Base-by-base conservation (phyloP, 2,113 vertebrate species). In the Zingel zingel region DNA sequence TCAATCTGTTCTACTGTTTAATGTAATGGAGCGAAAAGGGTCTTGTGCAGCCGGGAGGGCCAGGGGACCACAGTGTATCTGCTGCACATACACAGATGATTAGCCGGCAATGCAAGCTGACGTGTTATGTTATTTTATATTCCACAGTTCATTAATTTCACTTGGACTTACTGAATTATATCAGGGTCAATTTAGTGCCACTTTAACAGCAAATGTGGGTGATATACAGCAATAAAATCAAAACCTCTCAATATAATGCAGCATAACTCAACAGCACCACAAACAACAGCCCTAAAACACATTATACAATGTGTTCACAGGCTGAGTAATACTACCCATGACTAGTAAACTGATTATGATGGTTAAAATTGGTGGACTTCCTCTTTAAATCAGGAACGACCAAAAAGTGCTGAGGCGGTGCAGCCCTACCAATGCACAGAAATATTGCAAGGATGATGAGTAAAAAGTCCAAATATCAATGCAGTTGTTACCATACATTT, bases 1-100 rank as follows among this genome's bases (percentile, higher is more conserved):
- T 67, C 68, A 57, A 84, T 89, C 61, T 82, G 51, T 43, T 48
- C 67, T 65, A 23, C 65, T 69, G 57, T 65, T 88, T 54, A 14
- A 30, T 77, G 51, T 59, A 6, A 74, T 12, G 25, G 48, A 82
- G 76, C 15, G 11, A 47, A 25, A 48, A 43, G 23, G 14, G 45
- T 63, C 64, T 19, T 27, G 54, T 50, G 53, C 59, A 67, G 79
- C 72, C n/a, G 59, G 56, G 39, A 39, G 54, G 54, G 48, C 53
- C 25, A 1, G 25, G 1, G 45, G 39, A 59, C 57, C 33, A 58
- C 56, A 56, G 45, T 27, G 43, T 43, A 59, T 65, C 74, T 57
- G 56, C 3, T 43, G 39, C 39, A 43, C 33, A 6, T 11, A 3
- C 21, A 65, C 19, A 71, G 51, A 57, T 56, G 57, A 82, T 77